Evolutionary conservation across 2,113 vertebrate species (phyloP).

Genomic region (Amphilophus citrinellus): DNA sequence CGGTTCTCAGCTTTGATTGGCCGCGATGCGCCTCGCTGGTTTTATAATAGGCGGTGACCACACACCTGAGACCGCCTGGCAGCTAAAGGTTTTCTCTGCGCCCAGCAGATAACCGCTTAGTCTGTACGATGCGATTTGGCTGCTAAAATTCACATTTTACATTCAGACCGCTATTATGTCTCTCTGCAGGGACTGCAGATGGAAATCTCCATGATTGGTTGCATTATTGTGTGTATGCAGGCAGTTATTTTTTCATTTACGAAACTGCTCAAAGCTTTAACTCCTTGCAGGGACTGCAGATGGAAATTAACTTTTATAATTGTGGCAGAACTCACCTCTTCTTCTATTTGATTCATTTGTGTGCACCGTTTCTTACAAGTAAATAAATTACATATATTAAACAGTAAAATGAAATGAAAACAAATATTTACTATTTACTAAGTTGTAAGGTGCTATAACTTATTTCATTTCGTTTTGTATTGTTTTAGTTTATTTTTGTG

Average conservation of each 20-base stretch:
- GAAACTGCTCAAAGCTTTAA: not conserved
- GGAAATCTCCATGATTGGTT: not conserved
- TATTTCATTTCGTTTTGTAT: not conserved
- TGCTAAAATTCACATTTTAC: constrained; percentile 1
- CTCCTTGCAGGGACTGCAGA: not conserved
- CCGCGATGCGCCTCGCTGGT: constrained; percentile 49
- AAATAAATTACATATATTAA: not conserved
- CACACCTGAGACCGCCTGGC: constrained; percentile 64
- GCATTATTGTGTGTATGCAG: too few relatives aligned
- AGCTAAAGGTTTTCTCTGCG: constrained; percentile 31
- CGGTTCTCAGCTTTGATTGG: constrained; percentile 62
- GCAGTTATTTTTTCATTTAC: not conserved
- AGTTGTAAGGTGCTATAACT: not conserved
- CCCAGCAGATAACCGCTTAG: not conserved
- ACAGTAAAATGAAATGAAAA: not conserved
- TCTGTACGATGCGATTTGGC: not conserved
- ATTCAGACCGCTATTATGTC: not conserved
- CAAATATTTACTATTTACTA: not conserved
- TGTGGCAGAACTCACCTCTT: not conserved
- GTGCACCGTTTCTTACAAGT: not conserved
- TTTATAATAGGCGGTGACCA: constrained; percentile 62
- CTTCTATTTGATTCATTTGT: not conserved
- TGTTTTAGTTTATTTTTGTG: not conserved
- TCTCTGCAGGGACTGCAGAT: not conserved
- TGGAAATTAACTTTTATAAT: not conserved